These are phyloP conservation scores for Toxotes lorentzi DNA, from an alignment of 2,797 vertebrate species.

Conservation along the genomic window DNA sequence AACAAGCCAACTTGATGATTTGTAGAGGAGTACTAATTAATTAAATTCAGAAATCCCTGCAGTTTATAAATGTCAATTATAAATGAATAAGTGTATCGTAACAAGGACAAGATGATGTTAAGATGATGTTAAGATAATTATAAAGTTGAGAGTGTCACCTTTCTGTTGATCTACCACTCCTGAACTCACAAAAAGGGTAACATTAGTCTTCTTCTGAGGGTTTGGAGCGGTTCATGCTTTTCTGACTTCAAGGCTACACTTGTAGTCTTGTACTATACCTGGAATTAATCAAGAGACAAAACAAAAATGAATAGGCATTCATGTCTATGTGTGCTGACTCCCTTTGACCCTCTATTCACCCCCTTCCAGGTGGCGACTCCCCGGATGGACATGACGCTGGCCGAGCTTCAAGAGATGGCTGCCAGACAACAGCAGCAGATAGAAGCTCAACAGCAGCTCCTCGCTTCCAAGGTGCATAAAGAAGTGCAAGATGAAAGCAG, in stretches of 20 bases:
- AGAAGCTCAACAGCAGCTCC: constrained; percentile 93
- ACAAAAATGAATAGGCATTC: neutral
- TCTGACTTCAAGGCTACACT: constrained; percentile 6
- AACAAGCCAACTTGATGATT: constrained; percentile 10
- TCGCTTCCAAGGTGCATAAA: constrained; percentile 92
- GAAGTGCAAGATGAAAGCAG: constrained; percentile 46
- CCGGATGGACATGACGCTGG: constrained; percentile 96
- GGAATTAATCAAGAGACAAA: neutral
- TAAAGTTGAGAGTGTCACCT: constrained; percentile 2
- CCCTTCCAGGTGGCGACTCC: constrained; percentile 87
- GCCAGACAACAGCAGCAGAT: constrained; percentile 98
- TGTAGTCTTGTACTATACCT: neutral
- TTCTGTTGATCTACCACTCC: neutral
- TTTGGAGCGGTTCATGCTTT: neutral
- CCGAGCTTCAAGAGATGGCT: constrained; percentile 98
- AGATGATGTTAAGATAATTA: constrained; percentile 21
- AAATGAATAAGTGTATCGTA: constrained; percentile 21
- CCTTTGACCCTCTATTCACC: neutral
- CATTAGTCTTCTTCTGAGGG: neutral
- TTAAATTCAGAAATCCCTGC: constrained; percentile 25
- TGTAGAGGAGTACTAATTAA: constrained; percentile 16
- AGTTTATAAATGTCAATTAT: constrained; percentile 29
- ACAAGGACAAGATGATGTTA: constrained; percentile 16
- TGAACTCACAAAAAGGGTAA: neutral
- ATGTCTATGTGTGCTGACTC: neutral